Base-by-base conservation (phyloP, 2,113 vertebrate species). In the Corydoras sp. region DNA sequence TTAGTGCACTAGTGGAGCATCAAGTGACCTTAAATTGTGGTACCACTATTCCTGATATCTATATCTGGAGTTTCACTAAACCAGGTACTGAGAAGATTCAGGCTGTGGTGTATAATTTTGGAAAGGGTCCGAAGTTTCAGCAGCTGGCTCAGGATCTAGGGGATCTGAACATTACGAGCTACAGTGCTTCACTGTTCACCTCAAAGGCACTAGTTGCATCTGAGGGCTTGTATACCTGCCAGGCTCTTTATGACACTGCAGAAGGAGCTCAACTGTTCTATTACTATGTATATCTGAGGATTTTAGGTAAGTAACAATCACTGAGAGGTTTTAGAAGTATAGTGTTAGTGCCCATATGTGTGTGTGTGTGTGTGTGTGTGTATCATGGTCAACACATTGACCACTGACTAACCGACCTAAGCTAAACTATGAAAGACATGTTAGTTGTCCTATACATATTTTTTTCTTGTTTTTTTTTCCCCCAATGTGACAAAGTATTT, bases 61-160 rank as follows among this genome's bases (percentile, higher is more conserved):
- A 93, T 81, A 86, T 92, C 76, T 95, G 94, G 94, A 92, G 93
- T 74, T 95, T 95, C 81, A 87, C 85, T 1, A 81, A 88, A 1
- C 85, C 84, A 0, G 90, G 92, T 10, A 89, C 88, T 0, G 80
- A 89, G 35, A 80, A 61, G 0, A 87, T 87, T 43, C 64, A 73
- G 71, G 88, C 90, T 0, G 65, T 95, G 75, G 55, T 90, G 12
- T 87, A 92, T 74, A 79, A 91, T 71, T 15, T 92, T 43, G 90
- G 92, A 49, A 76, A 82, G 63, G 79, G 90, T 8, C 83, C 77
- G 0, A 86, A 84, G 32, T 79, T 86, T 77, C 90, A 86, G 77
- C 70, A 81, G 3, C 70, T 91, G 29, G 84, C 92, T 0, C 67
- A 70, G 1, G 49, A 11, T 0, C 82, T 97, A 15, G 95, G 94